phyloP scores from a whole-genome alignment of 2,888 invertebrate species.

The Callinectes sapidus region DNA sequence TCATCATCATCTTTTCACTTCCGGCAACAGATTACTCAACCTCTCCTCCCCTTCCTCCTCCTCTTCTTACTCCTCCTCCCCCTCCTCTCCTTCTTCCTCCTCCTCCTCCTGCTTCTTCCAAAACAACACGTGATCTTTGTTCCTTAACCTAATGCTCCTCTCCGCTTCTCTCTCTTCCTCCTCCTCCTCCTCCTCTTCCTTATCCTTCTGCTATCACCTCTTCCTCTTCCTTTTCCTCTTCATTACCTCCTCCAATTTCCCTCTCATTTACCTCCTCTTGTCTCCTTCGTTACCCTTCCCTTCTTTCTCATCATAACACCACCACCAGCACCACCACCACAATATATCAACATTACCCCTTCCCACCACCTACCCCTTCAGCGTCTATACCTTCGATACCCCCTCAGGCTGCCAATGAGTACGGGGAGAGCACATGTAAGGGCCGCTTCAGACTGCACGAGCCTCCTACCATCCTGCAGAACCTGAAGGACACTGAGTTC shows the following conservation, averaged over 20 bases:
- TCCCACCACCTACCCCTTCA: neutral
- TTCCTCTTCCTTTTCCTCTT: neutral
- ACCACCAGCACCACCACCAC: neutral
- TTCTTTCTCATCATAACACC: neutral
- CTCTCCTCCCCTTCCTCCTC: neutral
- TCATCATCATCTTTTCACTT: neutral
- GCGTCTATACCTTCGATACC: no score
- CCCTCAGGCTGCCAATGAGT: constrained; percentile 64
- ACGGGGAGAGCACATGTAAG: constrained; percentile 62
- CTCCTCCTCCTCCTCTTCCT: neutral
- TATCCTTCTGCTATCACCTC: neutral
- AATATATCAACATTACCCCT: neutral
- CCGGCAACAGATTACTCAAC: neutral
- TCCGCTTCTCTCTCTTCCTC: neutral
- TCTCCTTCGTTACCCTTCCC: no score
- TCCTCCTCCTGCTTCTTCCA: neutral
- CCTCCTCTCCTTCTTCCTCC: neutral
- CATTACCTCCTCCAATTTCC: neutral
- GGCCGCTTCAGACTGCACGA: constrained; percentile 72
- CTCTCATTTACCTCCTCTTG: neutral
- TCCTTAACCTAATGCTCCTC: neutral
- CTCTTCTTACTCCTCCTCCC: neutral
- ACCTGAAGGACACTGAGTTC: constrained; percentile 66
- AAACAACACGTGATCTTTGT: no score
- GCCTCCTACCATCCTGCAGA: constrained; percentile 55